These are phyloP conservation scores for Hylaeus volcanicus DNA, from an alignment of 1,140 invertebrate species.

Conservation along the genomic window DNA sequence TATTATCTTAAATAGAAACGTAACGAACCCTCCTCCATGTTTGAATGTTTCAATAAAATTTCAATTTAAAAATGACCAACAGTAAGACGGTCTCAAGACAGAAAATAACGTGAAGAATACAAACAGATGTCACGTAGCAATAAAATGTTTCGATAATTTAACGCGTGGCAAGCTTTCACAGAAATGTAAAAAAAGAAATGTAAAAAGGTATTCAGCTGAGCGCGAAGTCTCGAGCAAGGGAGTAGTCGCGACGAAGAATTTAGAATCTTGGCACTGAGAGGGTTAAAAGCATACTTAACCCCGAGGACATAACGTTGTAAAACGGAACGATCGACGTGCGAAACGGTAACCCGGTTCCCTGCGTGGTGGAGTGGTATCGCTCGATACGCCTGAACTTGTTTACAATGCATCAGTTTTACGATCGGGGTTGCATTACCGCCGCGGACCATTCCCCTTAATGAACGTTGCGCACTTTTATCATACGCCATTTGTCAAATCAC, in stretches of 20 bases:
- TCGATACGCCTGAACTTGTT: constrained; percentile 32
- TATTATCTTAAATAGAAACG: no score
- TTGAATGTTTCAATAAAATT: no score
- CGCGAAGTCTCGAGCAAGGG: not conserved
- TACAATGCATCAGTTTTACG: constrained; percentile 50
- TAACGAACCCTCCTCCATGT: no score
- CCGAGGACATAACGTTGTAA: constrained; percentile 11
- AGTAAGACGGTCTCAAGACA: no score
- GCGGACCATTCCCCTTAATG: constrained; percentile 55
- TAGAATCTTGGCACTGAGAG: constrained; percentile 15
- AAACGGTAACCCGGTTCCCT: not conserved
- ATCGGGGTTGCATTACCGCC: constrained; percentile 30
- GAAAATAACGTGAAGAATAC: no score
- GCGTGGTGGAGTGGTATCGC: not conserved
- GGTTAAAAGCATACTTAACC: constrained; percentile 34
- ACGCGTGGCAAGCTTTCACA: not conserved
- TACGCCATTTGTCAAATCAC: constrained; percentile 60
- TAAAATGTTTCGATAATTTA: constrained; percentile 2
- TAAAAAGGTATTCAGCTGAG: not conserved
- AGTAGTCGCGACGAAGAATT: not conserved
- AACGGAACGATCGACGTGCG: not conserved
- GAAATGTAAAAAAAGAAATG: not conserved
- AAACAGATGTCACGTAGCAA: not conserved
- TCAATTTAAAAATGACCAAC: no score
- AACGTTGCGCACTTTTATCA: constrained; percentile 65